These are phyloP conservation scores for Teinopalpus imperialis DNA, from an alignment of 2,888 invertebrate genomes.

Conservation along the genomic window DNA sequence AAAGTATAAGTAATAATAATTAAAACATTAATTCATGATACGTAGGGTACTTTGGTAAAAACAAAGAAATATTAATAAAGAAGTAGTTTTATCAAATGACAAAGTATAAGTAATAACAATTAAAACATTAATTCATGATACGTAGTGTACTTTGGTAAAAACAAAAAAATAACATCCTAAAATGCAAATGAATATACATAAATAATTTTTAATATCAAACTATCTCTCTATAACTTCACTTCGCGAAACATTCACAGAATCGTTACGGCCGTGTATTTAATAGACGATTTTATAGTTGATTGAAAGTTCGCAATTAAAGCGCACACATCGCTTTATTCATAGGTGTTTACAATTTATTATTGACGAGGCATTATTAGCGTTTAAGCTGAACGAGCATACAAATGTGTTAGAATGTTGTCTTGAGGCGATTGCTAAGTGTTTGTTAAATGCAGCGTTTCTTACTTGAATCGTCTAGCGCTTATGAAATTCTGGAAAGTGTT, in stretches of 20 bases:
- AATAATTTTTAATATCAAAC: too few relatives aligned
- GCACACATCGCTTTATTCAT: slow-evolving; percentile 12
- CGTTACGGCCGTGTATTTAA: slow-evolving; percentile 6
- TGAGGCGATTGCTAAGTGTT: slow-evolving; percentile 1
- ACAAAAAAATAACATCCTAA: too few relatives aligned
- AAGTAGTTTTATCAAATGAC: too few relatives aligned
- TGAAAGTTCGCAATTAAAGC: slow-evolving; percentile 13
- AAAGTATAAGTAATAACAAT: too few relatives aligned
- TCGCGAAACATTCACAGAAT: slow-evolving; percentile 10
- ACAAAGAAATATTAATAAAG: too few relatives aligned
- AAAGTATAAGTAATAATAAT: too few relatives aligned
- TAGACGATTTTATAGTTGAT: slow-evolving; percentile 11
- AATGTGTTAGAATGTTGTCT: slow-evolving; percentile 16
- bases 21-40: too few relatives aligned
- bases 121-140: too few relatives aligned
- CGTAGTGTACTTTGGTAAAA: too few relatives aligned
- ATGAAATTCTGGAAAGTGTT: neutral
- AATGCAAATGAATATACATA: too few relatives aligned
- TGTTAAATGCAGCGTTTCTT: neutral
- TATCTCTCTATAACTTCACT: neutral
- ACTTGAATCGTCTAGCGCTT: neutral
- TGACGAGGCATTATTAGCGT: slow-evolving; percentile 30
- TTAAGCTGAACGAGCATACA: slow-evolving; percentile 22
- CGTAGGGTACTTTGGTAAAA: too few relatives aligned
- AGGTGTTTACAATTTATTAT: slow-evolving; percentile 31